Conservation (phyloP, 2,113 vertebrate species). For the Cynocephalus volans region DNA sequence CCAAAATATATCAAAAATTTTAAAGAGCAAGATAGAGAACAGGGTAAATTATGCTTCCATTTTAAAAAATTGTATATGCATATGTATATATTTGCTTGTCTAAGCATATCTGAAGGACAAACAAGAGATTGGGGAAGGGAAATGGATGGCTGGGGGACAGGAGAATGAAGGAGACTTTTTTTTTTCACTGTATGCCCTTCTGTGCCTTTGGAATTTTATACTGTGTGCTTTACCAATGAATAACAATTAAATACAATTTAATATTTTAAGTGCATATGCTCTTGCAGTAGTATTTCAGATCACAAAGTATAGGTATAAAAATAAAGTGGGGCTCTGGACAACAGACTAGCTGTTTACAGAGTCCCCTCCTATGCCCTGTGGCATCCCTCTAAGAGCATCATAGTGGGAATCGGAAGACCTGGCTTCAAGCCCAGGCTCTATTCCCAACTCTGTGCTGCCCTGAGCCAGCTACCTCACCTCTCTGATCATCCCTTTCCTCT, state of each 20-base stretch:
- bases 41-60: background rate
- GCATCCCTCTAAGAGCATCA: background rate
- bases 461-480: background rate
- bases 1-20: slow-evolving; percentile 6
- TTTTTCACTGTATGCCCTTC: background rate
- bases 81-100: background rate
- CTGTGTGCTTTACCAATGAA: background rate
- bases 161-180: background rate
- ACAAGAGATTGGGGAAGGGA: background rate
- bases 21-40: background rate
- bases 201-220: background rate
- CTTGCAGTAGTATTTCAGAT: background rate
- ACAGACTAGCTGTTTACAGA: background rate
- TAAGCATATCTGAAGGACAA: background rate
- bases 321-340: background rate
- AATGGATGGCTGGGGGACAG: background rate
- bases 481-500: slow-evolving; percentile 41
- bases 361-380: background rate
- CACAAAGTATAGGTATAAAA: background rate
- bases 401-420: background rate
- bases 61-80: background rate
- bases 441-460: background rate
- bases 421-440: background rate
- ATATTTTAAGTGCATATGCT: background rate
- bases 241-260: slow-evolving; percentile 28